phyloP scores from a whole-genome alignment of 1,140 invertebrate genomes.

The Diabrotica undecimpunctata region DNA sequence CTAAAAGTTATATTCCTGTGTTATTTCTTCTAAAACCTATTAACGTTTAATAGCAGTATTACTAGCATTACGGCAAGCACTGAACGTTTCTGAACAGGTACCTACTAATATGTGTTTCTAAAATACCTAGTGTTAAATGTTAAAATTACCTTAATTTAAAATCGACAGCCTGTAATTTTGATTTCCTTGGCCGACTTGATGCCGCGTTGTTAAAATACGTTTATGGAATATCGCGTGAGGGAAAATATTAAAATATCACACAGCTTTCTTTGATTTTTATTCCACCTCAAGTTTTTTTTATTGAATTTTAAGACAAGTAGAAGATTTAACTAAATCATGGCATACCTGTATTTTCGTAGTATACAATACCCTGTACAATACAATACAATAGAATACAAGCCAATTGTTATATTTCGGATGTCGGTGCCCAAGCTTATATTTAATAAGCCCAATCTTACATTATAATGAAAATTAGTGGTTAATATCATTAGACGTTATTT shows the following conservation, averaged over 20 bases:
- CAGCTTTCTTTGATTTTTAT: conserved; percentile 18
- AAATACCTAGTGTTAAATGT: conserved; percentile 37
- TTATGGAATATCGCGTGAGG: conserved; percentile 32
- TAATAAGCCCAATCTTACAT: no score
- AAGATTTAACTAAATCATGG: no score
- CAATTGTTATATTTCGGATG: no score
- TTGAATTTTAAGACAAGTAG: no score
- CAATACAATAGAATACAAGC: no score
- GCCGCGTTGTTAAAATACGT: conserved; percentile 28
- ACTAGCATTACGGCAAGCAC: conserved; percentile 7
- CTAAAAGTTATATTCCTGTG: no score
- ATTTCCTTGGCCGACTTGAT: conserved; percentile 36
- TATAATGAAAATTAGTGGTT: no score
- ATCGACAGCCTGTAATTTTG: conserved; percentile 42
- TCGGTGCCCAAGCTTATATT: no score
- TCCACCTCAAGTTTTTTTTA: neutral
- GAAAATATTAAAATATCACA: conserved; percentile 39
- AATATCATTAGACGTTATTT: no score
- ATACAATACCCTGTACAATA: no score
- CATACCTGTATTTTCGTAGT: no score
- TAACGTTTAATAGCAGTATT: conserved; percentile 3
- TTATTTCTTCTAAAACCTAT: neutral
- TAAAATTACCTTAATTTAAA: conserved; percentile 40
- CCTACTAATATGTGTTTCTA: conserved; percentile 32
- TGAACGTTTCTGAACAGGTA: conserved; percentile 9